Conservation (phyloP, 2,113 vertebrate species). For the Archilochus colubris region DNA sequence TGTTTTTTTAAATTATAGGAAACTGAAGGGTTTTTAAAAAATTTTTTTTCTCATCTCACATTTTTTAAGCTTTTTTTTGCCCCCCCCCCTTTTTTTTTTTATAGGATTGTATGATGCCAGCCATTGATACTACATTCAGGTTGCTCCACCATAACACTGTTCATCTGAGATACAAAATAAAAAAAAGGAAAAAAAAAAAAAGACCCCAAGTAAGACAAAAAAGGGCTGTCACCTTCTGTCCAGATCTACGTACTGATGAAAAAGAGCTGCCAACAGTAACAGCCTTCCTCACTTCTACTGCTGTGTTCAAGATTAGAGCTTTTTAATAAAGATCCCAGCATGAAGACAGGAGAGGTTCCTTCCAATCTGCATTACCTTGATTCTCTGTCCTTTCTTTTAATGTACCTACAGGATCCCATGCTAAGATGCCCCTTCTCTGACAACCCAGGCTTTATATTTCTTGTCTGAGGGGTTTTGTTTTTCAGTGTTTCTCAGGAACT, state of each 20-base stretch:
- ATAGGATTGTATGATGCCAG: too few relatives aligned
- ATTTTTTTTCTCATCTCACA: not conserved
- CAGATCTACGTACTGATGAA: not conserved
- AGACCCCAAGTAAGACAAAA: not conserved
- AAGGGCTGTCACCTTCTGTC: not conserved
- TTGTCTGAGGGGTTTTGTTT: not conserved
- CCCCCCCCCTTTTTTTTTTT: not conserved
- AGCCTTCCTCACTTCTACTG: not conserved
- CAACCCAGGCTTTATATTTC: not conserved
- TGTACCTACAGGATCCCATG: accelerated
- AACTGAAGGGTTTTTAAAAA: not conserved
- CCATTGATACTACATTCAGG: not conserved
- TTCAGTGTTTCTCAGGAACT: not conserved
- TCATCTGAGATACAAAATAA: not conserved
- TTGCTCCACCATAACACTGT: not conserved
- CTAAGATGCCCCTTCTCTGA: not conserved
- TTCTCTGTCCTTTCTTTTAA: not conserved
- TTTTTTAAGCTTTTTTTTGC: not conserved
- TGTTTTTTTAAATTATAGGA: not conserved
- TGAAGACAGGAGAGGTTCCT: not conserved
- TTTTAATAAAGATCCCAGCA: not conserved
- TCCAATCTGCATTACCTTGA: accelerated
- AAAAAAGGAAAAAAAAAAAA: not conserved
- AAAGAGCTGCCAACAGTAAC: not conserved
- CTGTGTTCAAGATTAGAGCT: not conserved